Base-by-base conservation (phyloP, 2,888 invertebrate genomes). In the Dicyrtoma fusca region DNA sequence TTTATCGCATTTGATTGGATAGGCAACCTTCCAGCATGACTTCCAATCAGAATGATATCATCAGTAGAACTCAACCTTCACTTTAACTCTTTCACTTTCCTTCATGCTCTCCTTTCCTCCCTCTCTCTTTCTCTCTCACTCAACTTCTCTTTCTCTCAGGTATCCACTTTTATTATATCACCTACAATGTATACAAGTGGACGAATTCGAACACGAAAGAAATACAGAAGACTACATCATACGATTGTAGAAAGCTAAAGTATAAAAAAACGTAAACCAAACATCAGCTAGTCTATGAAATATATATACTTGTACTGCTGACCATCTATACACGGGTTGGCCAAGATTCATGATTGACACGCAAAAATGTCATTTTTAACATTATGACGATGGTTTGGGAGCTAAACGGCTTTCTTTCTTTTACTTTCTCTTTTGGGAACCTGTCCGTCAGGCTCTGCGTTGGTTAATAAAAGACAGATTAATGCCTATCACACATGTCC, bases 351-450 rank as follows among this genome's bases (percentile, higher is more conserved):
- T 62, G 66, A 64, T 62, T 72, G 74, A 75, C 78, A 78, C 78
- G 78, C 78, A 74, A 78, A 75, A 78, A 75, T 73, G 74, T 78
- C 72, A 78, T 78, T 77, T 77, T 77, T 76, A 76, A 75, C 71
- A 69, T 74, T 71, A 26, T 26, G 26, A 26, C 59, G 14, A 23
- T 13, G 11, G 8, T 14, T n/a, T 23, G 19, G 13, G 55, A 59
- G 49, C 49, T 49, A n/a, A n/a, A n/a, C n/a, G 13, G 6, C 59
- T 26, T 17, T 14, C 21, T 25, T 6, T 26, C 59, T 14, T 26
- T 44, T 19, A 17, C 44, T 62, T 42, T 44, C 25, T n/a, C 59
- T 14, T 26, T 62, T 21, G 8, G 4, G 17, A 19, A 34, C 44
- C 14, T 62, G 21, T 62, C 62, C 62, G 10, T 49, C 49, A 49